phyloP scores from a whole-genome alignment of 1,140 invertebrate species.

The Scaptomyza graminum region DNA sequence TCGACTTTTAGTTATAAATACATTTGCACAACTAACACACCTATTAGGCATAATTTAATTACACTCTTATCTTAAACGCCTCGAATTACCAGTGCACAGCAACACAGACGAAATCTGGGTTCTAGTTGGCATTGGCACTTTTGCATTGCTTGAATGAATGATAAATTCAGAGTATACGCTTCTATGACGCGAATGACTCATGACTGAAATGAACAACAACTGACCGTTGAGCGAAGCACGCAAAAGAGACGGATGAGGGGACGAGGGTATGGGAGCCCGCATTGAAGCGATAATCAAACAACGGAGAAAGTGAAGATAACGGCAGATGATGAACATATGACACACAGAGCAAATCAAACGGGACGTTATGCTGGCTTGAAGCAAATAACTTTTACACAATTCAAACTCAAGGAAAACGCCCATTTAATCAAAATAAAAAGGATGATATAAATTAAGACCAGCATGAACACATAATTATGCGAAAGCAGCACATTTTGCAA shows the following conservation, averaged over 20 bases:
- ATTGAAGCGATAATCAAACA: slow-evolving; percentile 59
- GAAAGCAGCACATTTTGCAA: slow-evolving; percentile 33
- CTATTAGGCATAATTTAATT: slow-evolving; percentile 59
- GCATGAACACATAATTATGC: slow-evolving; percentile 37
- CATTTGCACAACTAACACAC: slow-evolving; percentile 1
- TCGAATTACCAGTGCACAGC: slow-evolving; percentile 17
- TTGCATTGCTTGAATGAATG: slow-evolving; percentile 38
- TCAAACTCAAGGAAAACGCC: slow-evolving; percentile 60
- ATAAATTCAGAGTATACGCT: slow-evolving; percentile 48
- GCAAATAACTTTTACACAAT: background rate
- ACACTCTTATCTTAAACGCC: slow-evolving; percentile 27
- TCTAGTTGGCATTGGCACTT: background rate
- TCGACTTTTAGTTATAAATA: slow-evolving; percentile 61
- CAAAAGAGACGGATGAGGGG: slow-evolving; percentile 12
- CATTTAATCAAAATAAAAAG: slow-evolving; percentile 43
- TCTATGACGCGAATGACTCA: slow-evolving; percentile 56
- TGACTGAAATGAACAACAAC: slow-evolving; percentile 37
- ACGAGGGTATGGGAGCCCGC: slow-evolving; percentile 39
- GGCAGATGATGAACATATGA: slow-evolving; percentile 41
- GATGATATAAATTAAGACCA: slow-evolving; percentile 31
- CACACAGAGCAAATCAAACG: slow-evolving; percentile 44
- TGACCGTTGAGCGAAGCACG: slow-evolving; percentile 47
- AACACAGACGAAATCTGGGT: slow-evolving; percentile 15
- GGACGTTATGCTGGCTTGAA: background rate
- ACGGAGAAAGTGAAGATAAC: slow-evolving; percentile 64